A percentile compares a stretch with the other conserved stretches of the same genome.
Conservation (phyloP, 2,113 vertebrate species). For the Lepus timidus region DNA sequence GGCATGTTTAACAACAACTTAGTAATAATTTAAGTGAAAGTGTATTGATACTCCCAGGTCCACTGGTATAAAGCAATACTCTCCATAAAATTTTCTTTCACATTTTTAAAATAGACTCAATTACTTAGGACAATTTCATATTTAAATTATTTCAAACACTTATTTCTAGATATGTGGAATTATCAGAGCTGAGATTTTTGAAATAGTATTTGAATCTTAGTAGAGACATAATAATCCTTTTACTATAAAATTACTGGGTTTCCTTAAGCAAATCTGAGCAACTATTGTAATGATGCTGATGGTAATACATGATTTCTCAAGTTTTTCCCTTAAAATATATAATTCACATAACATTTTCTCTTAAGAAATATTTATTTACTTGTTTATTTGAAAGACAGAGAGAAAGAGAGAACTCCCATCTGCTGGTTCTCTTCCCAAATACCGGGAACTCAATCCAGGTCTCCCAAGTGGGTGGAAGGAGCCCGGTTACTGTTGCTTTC, state of each 20-base stretch:
- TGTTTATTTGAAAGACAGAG: too few species aligned
- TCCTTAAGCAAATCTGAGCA: conserved; percentile 49
- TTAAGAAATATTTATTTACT: too few species aligned
- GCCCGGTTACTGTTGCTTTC: too few species aligned
- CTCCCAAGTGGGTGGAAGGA: too few species aligned
- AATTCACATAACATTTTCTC: conserved; percentile 36
- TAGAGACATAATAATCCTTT: conserved; percentile 40
- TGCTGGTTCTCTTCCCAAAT: too few species aligned
- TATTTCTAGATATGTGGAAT: conserved; percentile 11
- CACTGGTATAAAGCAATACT: conserved; percentile 64
- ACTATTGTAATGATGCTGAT: conserved; percentile 61
- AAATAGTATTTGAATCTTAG: conserved; percentile 35
- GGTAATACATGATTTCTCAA: background rate
- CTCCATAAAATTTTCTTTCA: conserved; percentile 75
- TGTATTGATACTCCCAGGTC: conserved; percentile 45
- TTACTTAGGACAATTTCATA: conserved; percentile 53
- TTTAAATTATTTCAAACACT: conserved; percentile 80
- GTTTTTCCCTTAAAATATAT: conserved; percentile 62
- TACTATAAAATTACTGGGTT: conserved; percentile 30
- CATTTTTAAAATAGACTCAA: conserved; percentile 67
- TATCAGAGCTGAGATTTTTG: conserved; percentile 11
- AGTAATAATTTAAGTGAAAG: conserved; percentile 72
- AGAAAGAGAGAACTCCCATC: too few species aligned
- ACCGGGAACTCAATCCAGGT: too few species aligned
- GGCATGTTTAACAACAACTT: conserved; percentile 66